Evolutionary conservation across 1,140 invertebrate species (phyloP), one percentile per base, ranked within the genome.

Genomic region (Olivierus martensii): DNA sequence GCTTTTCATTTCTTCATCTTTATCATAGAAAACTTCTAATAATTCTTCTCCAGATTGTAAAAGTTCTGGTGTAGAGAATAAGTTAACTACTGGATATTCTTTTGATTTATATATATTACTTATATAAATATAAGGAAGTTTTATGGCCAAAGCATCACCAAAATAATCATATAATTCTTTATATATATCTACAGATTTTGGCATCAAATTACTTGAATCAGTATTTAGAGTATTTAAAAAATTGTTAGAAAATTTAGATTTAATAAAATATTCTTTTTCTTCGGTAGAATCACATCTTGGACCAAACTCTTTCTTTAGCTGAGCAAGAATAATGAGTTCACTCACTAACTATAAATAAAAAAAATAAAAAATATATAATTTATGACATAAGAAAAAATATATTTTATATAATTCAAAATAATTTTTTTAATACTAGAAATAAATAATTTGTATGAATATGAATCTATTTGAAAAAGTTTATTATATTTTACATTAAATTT

Each of bases 31-130:
- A 22, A 64, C 58, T 41, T 63, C 63, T 34, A 68, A 55, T 9
- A 69, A 53, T 49, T 67, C 62, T 46, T 69, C 67, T 3, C 67
- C 68, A 49, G 56, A 63, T 56, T 65, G 63, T n/a, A 51, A 19
- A 21, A 55, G 52, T 17, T 67, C 64, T 2, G 56, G 44, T 47
- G 65, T 65, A 21, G 53, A 12, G 63, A 59, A 34, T 49, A 61
- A 3, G 65, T 46, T 19, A 50, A 51, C 36, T 58, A 49, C n/a
- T 61, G 56, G 19, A 43, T 56, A 28, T 57, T 55, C n/a, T 57
- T 46, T 45, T 49, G 51, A 12, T 49, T 14, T 18, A 51, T 52
- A 59, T 17, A 22, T 44, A 17, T 51, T 38, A 22, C n/a, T 9
- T 4, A 41, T 14, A n/a, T 46, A 12, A 42, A 61, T 52, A 49